Base-by-base conservation (phyloP, 2,113 vertebrate species). In the Montifringilla adamsi region DNA sequence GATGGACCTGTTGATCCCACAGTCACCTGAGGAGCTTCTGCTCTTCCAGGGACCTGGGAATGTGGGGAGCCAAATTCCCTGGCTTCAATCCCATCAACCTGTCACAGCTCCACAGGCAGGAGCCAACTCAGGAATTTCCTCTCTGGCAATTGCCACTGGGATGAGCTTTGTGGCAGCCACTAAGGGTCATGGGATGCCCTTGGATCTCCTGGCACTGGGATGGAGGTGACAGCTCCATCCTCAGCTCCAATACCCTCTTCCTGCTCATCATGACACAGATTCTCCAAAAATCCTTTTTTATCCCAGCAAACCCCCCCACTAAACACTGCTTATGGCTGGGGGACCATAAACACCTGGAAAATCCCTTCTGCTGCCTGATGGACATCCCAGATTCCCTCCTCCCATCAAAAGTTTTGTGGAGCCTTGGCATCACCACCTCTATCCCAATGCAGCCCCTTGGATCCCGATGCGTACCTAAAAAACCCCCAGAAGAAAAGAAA, bases 401-500 rank as follows among this genome's bases (percentile, higher is more conserved):
- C 30, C 19, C 18, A 35, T 22, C 35, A 9, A 35, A 50, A 5
- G 1, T 23, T 55, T 55, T 30, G 26, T 16, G 72, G 21, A 47
- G 1, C 10, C 10, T 23, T 1, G 4, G 10, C 39, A 24, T n/a
- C 6, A 3, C 7, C 3, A 1, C 23, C 23, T 37, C n/a, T 9
- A 5, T 10, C 27, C 47, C 1, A 0, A 3, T 2, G 15, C 20
- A 59, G 21, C 44, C 13, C 16, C 24, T 0, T 5, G 5, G 33
- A 13, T 33, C 17, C 33, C n/a, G 1, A 0, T 0, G 0, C 0
- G 0, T 10, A 19, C 4, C 15, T n/a, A 26, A 46, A 87, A 87
- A 26, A 11, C 1, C 2, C 26, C 30, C 35, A 2, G 41, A 46
- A 27, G 18, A 20, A 46, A 62, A 80, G 5, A 19, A 10, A 60